Base-by-base conservation (phyloP, 2,113 vertebrate species). In the Patagioenas fasciata region DNA sequence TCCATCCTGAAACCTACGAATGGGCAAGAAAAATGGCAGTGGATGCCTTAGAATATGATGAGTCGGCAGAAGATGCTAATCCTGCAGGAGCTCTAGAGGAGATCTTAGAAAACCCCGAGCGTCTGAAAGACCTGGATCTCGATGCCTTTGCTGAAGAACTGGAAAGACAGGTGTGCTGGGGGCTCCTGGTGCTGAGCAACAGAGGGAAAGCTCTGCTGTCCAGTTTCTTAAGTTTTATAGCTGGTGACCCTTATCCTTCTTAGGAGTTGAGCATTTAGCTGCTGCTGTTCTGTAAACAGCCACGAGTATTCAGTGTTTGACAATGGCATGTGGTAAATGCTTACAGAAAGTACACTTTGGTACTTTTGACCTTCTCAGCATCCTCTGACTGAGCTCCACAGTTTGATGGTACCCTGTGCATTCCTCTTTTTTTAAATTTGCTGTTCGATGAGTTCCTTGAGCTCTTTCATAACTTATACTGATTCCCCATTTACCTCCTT, bases 11-110 rank as follows among this genome's bases (percentile, higher is more conserved):
- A 97, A 99, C 99, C 1, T 99, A 99, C 5, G 99, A 99, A 83
- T 99, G 99, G 99, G 99, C 99, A 36, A 98, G 99, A 66, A 99
- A 99, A 93, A 99, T 99, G 99, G 99, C 99, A 6, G 99, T 99
- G 53, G 99, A 99, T 80, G 99, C 99, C 34, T 97, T 99, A 2
- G 99, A 99, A 93, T 99, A 99, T 0, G 99, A 99, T 28, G 99
- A 99, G 82, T 99, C 99, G 0, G 99, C 99, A 10, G 99, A 99
- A 81, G 99, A 99, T n/a, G 99, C 99, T 40, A 99, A 99, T 96
- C 99, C 99, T 2, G 99, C 99, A 2, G 99, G 99, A 75, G 99
- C 99, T 21, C 97, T 99, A 26, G 99, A 99, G 94, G 99, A 99
- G 96, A 99, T 99, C 92, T 95, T 99, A 65, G 99, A 99, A 97